Conservation (phyloP, 2,797 vertebrate species). For the Myotis myotis region DNA sequence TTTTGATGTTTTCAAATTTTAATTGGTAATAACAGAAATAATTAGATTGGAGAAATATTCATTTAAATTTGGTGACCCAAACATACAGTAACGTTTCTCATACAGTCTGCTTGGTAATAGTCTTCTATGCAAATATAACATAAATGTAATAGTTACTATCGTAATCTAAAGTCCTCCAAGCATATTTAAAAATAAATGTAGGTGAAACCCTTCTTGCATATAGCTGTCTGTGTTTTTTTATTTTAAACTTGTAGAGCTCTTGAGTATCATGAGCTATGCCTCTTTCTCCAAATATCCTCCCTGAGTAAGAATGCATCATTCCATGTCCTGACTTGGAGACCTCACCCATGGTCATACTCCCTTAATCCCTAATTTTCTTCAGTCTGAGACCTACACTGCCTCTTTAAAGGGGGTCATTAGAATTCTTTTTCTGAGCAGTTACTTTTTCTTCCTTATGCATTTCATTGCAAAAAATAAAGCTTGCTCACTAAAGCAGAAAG, state of each 20-base stretch:
- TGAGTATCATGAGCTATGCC: background rate
- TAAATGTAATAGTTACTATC: background rate
- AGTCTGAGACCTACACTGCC: background rate
- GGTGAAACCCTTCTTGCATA: background rate
- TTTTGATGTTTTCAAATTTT: conserved; percentile 38
- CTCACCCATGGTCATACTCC: background rate
- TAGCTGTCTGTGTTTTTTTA: background rate
- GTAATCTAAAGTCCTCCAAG: conserved; percentile 6
- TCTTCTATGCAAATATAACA: background rate
- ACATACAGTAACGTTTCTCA: background rate
- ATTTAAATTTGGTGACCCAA: conserved; percentile 30
- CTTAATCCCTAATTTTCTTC: background rate
- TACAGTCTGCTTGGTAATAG: background rate
- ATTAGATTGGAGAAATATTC: conserved; percentile 13
- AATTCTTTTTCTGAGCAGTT: conserved; percentile 2
- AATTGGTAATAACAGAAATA: conserved; percentile 32
- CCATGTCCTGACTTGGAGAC: background rate
- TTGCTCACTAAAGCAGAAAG: conserved; percentile 6
- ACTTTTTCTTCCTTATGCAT: background rate
- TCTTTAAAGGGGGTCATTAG: background rate
- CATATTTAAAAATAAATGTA: background rate
- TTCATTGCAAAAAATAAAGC: conserved; percentile 45
- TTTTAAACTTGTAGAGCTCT: background rate
- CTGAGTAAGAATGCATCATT: background rate
- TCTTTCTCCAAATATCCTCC: background rate